Evolutionary conservation across 2,113 vertebrate species (phyloP).

Genomic region (Garra rufa): DNA sequence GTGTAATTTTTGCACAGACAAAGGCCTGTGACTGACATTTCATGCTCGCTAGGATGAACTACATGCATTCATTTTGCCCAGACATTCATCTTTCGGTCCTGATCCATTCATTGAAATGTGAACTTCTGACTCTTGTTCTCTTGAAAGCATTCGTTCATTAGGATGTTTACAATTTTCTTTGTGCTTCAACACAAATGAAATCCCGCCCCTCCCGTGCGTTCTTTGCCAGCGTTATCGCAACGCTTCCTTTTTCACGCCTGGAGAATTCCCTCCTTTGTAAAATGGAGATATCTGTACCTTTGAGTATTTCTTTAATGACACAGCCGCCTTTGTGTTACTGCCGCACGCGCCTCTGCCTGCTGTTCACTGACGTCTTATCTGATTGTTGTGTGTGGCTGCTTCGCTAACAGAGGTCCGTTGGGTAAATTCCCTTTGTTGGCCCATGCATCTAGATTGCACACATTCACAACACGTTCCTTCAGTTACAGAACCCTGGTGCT

Average conservation of each 20-base stretch:
- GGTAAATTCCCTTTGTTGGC: conserved; percentile 38
- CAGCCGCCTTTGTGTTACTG: conserved; percentile 44
- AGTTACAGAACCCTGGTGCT: neutral
- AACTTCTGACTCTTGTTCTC: neutral
- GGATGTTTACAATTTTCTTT: conserved; percentile 31
- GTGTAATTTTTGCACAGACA: conserved; percentile 61
- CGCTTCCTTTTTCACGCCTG: conserved; percentile 30
- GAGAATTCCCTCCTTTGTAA: conserved; percentile 40
- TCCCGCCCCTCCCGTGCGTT: neutral
- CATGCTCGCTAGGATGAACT: neutral
- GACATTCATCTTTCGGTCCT: neutral
- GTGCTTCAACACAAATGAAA: conserved; percentile 6
- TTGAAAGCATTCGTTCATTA: conserved; percentile 25
- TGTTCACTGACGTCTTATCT: conserved; percentile 31
- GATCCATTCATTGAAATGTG: neutral
- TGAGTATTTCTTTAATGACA: conserved; percentile 57
- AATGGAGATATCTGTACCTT: conserved; percentile 40
- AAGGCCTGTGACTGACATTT: conserved; percentile 31
- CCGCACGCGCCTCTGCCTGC: neutral
- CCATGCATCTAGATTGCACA: neutral
- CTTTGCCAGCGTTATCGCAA: neutral
- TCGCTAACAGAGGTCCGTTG: conserved; percentile 17
- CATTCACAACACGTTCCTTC: neutral
- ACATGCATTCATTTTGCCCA: neutral
- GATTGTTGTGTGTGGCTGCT: conserved; percentile 49